phyloP scores from a whole-genome alignment of 2,797 vertebrate species.

The Calcarius lapponicus region DNA sequence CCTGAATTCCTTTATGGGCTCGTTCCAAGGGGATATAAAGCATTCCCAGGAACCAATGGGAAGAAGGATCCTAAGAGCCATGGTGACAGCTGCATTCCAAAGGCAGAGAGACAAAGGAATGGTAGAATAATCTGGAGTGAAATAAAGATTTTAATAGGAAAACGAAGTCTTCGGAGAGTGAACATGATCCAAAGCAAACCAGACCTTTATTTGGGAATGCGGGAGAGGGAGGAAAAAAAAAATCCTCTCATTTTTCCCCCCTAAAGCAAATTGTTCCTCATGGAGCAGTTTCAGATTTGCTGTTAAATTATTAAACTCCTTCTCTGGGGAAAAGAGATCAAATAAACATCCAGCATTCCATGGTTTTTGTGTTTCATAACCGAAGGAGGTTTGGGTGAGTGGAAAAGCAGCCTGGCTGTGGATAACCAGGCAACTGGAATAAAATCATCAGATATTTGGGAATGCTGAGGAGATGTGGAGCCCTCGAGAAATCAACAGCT shows the following conservation, averaged over 20 bases:
- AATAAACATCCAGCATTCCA: conserved; percentile 64
- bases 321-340: conserved; percentile 51
- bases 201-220: conserved; percentile 25
- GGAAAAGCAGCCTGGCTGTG: conserved; percentile 58
- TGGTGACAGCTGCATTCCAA: conserved; percentile 54
- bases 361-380: not conserved
- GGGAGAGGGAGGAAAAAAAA: conserved; percentile 1
- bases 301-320: conserved; percentile 61
- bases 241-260: not conserved
- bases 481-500: not conserved
- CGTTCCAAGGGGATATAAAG: conserved; percentile 54
- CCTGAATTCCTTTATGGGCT: conserved; percentile 63
- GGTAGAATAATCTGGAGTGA: conserved; percentile 73
- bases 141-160: conserved; percentile 76
- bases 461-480: conserved; percentile 26
- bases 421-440: not conserved
- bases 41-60: conserved; percentile 28
- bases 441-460: conserved; percentile 37
- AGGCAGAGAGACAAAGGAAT: conserved; percentile 59
- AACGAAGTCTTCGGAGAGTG: conserved; percentile 70
- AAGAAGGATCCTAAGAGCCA: conserved; percentile 19
- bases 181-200: conserved; percentile 54
- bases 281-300: conserved; percentile 37
- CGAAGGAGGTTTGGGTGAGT: conserved; percentile 34
- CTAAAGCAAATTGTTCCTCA: conserved; percentile 7